Evolutionary conservation across 2,113 vertebrate genomes (phyloP), one percentile per base, ranked within the genome.

Genomic region (Morphnarchus princeps): DNA sequence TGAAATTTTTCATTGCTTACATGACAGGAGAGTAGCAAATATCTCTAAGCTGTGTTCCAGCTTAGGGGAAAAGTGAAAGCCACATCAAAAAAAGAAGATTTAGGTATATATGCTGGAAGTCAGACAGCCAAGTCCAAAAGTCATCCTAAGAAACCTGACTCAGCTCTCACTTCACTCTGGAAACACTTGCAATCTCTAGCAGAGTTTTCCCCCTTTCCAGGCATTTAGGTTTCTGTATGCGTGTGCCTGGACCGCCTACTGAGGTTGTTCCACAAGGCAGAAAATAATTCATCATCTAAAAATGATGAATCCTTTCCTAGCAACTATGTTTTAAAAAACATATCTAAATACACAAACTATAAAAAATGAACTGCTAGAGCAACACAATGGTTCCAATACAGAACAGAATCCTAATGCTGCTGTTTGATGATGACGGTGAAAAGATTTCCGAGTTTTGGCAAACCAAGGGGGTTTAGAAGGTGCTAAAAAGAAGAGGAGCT

Each of bases 221-320:
- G 42, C 42, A 79, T 91, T 91, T 82, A 47, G 28, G 43, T 91
- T 76, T 72, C 72, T 4, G 1, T 54, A 9, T 65, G 25, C 4
- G 0, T 93, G 31, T 79, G 61, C 24, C 47, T 89, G 12, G 42
- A n/a, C 61, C 1, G 0, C 63, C 63, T 78, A n/a, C 77, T 61
- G 70, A 88, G n/a, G 34, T 87, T 91, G 47, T 71, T 92, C 14
- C 61, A 74, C 55, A 74, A 79, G 38, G n/a, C 80, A 91, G 50
- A 87, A 94, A 81, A 74, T 58, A 91, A 62, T 89, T 88, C 4
- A 32, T 90, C 38, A 49, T 89, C 52, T 79, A 26, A 76, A 82
- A 94, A 66, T 71, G n/a, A 59, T 63, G 5, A 87, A 84, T 67
- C 22, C 32, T 78, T 79, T 93, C n/a, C 73, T 74, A 73, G n/a